These are phyloP conservation scores for Drosophila nr. fundita DNA, from an alignment of 2,888 invertebrate genomes.

Conservation along the genomic window DNA sequence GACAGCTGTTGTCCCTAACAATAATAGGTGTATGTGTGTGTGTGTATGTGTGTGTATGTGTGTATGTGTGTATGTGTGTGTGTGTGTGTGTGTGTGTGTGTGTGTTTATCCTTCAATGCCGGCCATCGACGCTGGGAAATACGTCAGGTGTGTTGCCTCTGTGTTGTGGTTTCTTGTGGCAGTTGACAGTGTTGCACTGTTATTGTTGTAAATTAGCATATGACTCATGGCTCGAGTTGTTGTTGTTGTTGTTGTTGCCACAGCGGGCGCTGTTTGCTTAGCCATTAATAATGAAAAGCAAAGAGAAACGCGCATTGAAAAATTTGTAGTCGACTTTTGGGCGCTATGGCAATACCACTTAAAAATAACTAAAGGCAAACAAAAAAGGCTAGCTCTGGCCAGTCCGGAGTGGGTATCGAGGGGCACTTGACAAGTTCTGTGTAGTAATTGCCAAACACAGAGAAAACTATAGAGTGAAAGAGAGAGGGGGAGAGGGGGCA, in stretches of 20 bases:
- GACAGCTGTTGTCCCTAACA: conserved; percentile 41
- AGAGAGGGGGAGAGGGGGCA: not conserved
- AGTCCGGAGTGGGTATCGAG: not conserved
- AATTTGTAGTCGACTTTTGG: conserved; percentile 58
- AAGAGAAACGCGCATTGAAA: conserved; percentile 21
- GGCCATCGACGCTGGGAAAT: conserved; percentile 45
- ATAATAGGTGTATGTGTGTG: conserved; percentile 14
- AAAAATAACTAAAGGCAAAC: conserved; percentile 56
- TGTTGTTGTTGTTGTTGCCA: conserved; percentile 12
- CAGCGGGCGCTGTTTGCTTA: conserved; percentile 47
- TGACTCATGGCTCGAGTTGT: conserved; percentile 59
- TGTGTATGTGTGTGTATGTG: not conserved
- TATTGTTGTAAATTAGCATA: conserved; percentile 70
- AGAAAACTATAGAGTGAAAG: not conserved
- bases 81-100: not conserved
- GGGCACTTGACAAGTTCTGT: conserved; percentile 25
- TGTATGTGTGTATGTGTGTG: not conserved
- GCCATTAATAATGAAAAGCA: conserved; percentile 72
- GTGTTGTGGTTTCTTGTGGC: conserved; percentile 17
- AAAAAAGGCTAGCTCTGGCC: conserved; percentile 1
- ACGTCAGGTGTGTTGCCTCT: conserved; percentile 54
- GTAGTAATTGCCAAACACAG: conserved; percentile 42
- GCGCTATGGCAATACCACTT: conserved; percentile 65
- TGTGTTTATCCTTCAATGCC: conserved; percentile 52
- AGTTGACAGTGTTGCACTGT: conserved; percentile 32